Percentiles rank a stretch among this genome's conserved stretches.
Evolutionary conservation across 1,140 invertebrate genomes (phyloP).

Genomic region (Popillia japonica): DNA sequence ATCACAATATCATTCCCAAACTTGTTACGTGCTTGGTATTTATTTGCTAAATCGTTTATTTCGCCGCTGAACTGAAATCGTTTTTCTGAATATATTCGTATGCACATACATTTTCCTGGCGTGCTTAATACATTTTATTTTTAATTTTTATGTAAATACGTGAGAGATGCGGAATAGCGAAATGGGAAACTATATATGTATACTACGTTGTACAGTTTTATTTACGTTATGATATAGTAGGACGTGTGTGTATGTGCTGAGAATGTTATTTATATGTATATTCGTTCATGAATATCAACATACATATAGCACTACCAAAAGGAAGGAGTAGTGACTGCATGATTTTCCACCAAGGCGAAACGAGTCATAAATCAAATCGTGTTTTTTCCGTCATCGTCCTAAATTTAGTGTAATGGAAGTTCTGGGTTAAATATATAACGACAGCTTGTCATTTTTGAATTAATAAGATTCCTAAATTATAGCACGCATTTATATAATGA

Average conservation of each 20-base stretch:
- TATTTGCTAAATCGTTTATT: background rate
- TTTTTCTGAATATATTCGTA: no score
- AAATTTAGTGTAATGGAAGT: background rate
- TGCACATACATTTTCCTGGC: background rate
- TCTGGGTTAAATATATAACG: background rate
- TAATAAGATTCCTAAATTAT: background rate
- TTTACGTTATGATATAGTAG: background rate
- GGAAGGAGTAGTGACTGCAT: background rate
- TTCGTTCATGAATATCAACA: slow-evolving; percentile 5
- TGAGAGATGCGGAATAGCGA: background rate
- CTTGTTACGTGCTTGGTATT: no score
- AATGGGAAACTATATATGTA: slow-evolving; percentile 5
- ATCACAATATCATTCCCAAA: no score
- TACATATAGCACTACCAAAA: background rate
- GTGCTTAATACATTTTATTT: background rate
- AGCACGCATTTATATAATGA: background rate
- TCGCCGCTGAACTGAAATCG: background rate
- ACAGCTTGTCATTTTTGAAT: background rate
- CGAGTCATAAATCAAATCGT: background rate
- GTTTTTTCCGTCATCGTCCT: background rate
- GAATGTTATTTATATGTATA: background rate
- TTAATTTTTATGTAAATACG: slow-evolving; percentile 2
- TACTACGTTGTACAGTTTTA: background rate
- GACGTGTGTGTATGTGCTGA: background rate
- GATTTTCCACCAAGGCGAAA: background rate